These are phyloP conservation scores for Idris sp. DNA, from an alignment of 1,140 invertebrate species.

Conservation along the genomic window DNA sequence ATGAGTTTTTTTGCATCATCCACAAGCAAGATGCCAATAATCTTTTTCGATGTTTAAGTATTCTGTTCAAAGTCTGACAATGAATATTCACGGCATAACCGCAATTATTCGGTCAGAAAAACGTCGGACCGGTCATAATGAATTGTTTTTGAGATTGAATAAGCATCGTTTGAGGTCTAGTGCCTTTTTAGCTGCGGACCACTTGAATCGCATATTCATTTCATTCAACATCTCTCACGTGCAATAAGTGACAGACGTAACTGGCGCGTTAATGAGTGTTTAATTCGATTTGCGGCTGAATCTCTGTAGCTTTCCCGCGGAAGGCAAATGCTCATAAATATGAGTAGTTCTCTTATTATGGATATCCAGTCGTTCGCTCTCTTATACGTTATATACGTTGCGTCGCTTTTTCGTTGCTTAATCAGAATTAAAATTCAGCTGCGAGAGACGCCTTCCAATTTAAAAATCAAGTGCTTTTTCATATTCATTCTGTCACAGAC, in stretches of 20 bases:
- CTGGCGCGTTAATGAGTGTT: constrained; percentile 61
- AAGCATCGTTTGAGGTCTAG: constrained; percentile 14
- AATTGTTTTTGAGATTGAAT: constrained; percentile 47
- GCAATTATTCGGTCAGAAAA: constrained; percentile 29
- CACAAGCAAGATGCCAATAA: constrained; percentile 20
- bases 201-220: constrained; percentile 60
- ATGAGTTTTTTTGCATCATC: constrained; percentile 18
- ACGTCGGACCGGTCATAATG: constrained; percentile 36
- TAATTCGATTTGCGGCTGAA: constrained; percentile 57
- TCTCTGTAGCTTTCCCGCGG: constrained; percentile 55
- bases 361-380: constrained; percentile 57
- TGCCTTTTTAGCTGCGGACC: constrained; percentile 42
- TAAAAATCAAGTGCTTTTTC: constrained; percentile 66
- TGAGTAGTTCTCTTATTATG: constrained; percentile 61
- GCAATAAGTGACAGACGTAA: constrained; percentile 60
- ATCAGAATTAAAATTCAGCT: constrained; percentile 65
- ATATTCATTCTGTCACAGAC: constrained; percentile 56
- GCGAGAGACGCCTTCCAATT: constrained; percentile 50
- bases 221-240: constrained; percentile 50
- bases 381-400: too few relatives aligned
- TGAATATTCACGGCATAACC: constrained; percentile 50
- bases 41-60: constrained; percentile 27
- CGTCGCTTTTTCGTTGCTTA: constrained; percentile 59
- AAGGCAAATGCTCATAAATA: constrained; percentile 61
- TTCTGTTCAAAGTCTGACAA: constrained; percentile 31